Base-by-base conservation (phyloP, 2,888 invertebrate genomes). In the Plagiodera versicolora region DNA sequence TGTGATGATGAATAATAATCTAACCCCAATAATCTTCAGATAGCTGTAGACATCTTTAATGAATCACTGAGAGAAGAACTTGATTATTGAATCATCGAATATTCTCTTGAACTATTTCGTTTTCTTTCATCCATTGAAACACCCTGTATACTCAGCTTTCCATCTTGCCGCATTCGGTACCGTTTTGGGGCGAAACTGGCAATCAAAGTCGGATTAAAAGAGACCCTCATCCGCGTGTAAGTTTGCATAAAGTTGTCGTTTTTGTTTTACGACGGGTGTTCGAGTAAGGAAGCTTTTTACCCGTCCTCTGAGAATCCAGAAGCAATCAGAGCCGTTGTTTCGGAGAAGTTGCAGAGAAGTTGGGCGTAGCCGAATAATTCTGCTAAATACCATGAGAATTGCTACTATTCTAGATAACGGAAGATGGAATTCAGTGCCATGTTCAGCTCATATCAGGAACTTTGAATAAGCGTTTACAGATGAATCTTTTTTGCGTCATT, bases 291-390 rank as follows among this genome's bases (percentile, higher is more conserved):
- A 69, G 68, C 66, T 70, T 74, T 74, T 74, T 74, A 72, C 70
- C 69, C 67, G 66, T 70, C 75, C 68, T 68, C 51, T 20, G 67
- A 66, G 74, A 72, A 72, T 74, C 69, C 70, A 67, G 68, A 67
- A 70, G 75, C 73, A 75, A 76, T 76, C 75, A 74, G 72, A 75
- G 75, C 74, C 74, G 74, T 76, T 75, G 75, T 75, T 75, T 74
- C 70, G 50, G 48, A 68, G 71, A 74, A 75, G 70, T 75, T 75
- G 61, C 62, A 66, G 66, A 71, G 39, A 73, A 70, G 71, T 69
- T 70, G 61, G 60, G 65, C 63, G 63, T 67, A 72, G 68, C 65
- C 70, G 67, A n/a, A 63, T 74, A 75, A 75, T 76, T 77, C 74
- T 74, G 75, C 72, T 76, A 75, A 75, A 75, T 74, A 73, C 74